A percentile compares a stretch with the other conserved stretches of the same genome.
phyloP scores from a whole-genome alignment of 2,888 invertebrate genomes.

The Cremastinae sp. region DNA sequence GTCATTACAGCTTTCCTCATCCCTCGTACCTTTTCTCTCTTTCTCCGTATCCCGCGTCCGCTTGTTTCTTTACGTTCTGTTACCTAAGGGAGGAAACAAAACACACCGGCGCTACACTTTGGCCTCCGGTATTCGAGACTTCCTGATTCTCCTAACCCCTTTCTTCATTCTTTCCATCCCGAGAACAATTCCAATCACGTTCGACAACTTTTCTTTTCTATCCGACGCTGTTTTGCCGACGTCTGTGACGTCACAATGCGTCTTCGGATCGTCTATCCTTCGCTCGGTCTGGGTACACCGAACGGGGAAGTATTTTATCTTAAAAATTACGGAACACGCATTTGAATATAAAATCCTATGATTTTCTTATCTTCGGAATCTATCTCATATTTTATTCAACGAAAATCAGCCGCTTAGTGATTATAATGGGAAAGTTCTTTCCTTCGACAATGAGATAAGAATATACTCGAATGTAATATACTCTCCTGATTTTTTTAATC shows the following conservation, averaged over 20 bases:
- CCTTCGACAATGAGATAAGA: too few species aligned
- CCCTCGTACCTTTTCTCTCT: constrained; percentile 58
- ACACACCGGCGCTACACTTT: constrained; percentile 32
- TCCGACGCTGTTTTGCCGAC: constrained; percentile 49
- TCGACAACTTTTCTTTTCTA: constrained; percentile 29
- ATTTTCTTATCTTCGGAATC: too few species aligned
- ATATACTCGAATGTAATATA: too few species aligned
- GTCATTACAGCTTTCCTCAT: constrained; percentile 61
- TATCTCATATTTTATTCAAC: too few species aligned
- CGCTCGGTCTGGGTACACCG: too few species aligned
- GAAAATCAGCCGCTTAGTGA: too few species aligned
- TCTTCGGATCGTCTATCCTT: constrained; percentile 4
- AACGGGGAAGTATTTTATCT: too few species aligned
- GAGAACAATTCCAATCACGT: constrained; percentile 6
- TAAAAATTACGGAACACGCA: too few species aligned
- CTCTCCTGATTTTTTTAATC: too few species aligned
- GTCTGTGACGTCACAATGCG: constrained; percentile 13
- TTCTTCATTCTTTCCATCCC: constrained; percentile 17
- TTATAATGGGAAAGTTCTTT: too few species aligned
- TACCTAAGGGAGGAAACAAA: constrained; percentile 26
- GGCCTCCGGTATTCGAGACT: constrained; percentile 23
- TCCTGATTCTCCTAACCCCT: constrained; percentile 19
- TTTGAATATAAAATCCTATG: too few species aligned
- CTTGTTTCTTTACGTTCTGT: constrained; percentile 58
- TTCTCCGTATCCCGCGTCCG: too few species aligned